A percentile compares a stretch with the other conserved stretches of the same genome.
These are phyloP conservation scores for Drosophila prolongata DNA, from an alignment of 2,888 invertebrate species.

Conservation along the genomic window DNA sequence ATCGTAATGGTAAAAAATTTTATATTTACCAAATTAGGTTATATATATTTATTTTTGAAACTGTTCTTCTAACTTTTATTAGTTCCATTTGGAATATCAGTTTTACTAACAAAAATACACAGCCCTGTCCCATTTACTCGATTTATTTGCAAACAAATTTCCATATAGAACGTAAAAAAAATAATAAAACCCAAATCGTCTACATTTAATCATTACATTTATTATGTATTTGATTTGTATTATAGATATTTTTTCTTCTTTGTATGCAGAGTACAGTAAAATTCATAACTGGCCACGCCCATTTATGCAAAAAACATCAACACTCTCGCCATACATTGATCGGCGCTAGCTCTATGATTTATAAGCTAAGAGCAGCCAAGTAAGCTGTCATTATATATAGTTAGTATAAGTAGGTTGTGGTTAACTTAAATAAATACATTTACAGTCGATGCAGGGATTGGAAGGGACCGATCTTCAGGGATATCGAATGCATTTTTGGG, in stretches of 20 bases:
- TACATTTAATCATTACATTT: constrained; percentile 59
- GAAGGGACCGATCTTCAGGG: neutral
- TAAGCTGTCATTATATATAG: constrained; percentile 25
- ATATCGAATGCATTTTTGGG: constrained; percentile 1
- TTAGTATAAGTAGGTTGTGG: constrained; percentile 20
- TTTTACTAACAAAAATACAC: too few relatives aligned
- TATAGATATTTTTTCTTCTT: constrained; percentile 15
- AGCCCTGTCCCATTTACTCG: too few relatives aligned
- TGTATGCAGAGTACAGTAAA: constrained; percentile 36
- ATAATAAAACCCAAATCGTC: neutral
- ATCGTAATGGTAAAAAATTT: too few relatives aligned
- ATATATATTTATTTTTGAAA: too few relatives aligned
- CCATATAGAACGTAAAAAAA: neutral
- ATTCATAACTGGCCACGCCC: constrained; percentile 38
- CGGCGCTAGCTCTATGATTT: constrained; percentile 29
- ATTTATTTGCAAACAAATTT: too few relatives aligned
- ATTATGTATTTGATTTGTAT: constrained; percentile 51
- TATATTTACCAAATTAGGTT: too few relatives aligned
- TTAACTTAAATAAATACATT: constrained; percentile 44
- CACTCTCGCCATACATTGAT: constrained; percentile 18
- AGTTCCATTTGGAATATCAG: too few relatives aligned
- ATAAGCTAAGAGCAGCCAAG: constrained; percentile 29
- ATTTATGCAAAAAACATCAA: constrained; percentile 45
- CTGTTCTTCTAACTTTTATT: too few relatives aligned
- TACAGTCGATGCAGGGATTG: constrained; percentile 41